Base-by-base conservation (phyloP, 2,797 vertebrate genomes). In the Intellagama lesueurii region DNA sequence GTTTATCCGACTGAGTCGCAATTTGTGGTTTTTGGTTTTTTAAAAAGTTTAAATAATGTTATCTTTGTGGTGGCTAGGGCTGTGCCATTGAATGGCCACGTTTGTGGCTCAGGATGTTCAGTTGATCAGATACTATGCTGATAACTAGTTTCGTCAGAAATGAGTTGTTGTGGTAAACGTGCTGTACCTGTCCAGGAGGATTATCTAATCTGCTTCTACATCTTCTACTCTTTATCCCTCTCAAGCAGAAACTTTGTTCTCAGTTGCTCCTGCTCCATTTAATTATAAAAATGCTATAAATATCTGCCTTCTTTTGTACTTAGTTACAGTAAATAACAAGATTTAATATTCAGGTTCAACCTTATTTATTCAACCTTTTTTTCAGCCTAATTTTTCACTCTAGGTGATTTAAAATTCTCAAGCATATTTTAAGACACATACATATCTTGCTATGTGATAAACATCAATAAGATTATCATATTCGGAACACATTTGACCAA, bases 281-380 rank as follows among this genome's bases (percentile, higher is more conserved):
- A 72, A 35, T 56, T 56, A 56, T 24, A 47, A 66, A 87, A 60
- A 17, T 0, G 0, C 44, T 40, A 75, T 69, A 75, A 79, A 8
- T 0, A 0, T 88, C 80, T 88, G 66, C 84, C 56, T 1, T 40
- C 35, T 60, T 40, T 44, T 0, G 0, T 44, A n/a, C 49, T 0
- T 1, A n/a, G 0, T 0, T 0, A 0, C 11, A 35, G 22, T 56
- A 32, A 32, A 24, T 76, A 60, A 22, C 14, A 40, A 35, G 32
- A 16, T 40, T 75, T 60, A n/a, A 56, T 56, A 56, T 56, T 56
- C 52, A 56, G 14, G 7, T 56, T 56, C 9, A 14, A 6, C 9
- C 30, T 32, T 32, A 30, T 3, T 56, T 80, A 24, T 56, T 80
- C 19, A n/a, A 60, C 17, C 3, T 80, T 79, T 28, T 35, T 79